Evolutionary conservation across 2,113 vertebrate genomes (phyloP), one percentile per base, ranked within the genome.

Genomic region (Ivindomyrus marchei): DNA sequence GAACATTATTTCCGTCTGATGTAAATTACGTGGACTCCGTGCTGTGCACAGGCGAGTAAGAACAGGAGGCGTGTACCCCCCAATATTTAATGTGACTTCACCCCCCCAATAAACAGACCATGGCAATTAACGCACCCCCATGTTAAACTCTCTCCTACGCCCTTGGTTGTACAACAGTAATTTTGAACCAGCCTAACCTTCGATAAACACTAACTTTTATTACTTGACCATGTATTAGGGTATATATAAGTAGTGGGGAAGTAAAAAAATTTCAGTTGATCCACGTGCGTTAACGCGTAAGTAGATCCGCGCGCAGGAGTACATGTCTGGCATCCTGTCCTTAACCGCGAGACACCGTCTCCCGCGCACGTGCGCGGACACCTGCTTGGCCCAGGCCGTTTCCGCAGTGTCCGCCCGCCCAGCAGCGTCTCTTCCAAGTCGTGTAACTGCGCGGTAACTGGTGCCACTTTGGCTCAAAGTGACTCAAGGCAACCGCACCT

Each of bases 321-420:
- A 21, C 77, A 74, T 84, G 88, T 85, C 42, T 21, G 49, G 21
- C 15, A n/a, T 39, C 58, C 39, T 50, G 21, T 49, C 46, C 52
- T 2, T 89, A 19, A 46, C 88, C 77, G 45, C 91, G 87, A 27
- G 4, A 89, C 88, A 92, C 88, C 56, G 2, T 83, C 49, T 85
- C 27, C 4, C 1, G 88, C 31, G 91, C 95, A 94, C 93, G 91
- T 94, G 95, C 92, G 39, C 62, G 2, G 88, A 39, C 92, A 93
- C 93, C 93, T 93, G 93, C 91, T 85, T 87, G 88, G 89, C 89
- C 90, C 92, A 2, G 77, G 92, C 88, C 27, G 70, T 92, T 93
- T 92, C 92, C 93, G 92, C 93, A 91, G 93, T 90, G 91, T 91
- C 47, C 90, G 89, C 89, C 88, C 89, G 2, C 19, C 27, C 42